phyloP scores from a whole-genome alignment of 2,888 invertebrate genomes.

The Drosophila prolongata region DNA sequence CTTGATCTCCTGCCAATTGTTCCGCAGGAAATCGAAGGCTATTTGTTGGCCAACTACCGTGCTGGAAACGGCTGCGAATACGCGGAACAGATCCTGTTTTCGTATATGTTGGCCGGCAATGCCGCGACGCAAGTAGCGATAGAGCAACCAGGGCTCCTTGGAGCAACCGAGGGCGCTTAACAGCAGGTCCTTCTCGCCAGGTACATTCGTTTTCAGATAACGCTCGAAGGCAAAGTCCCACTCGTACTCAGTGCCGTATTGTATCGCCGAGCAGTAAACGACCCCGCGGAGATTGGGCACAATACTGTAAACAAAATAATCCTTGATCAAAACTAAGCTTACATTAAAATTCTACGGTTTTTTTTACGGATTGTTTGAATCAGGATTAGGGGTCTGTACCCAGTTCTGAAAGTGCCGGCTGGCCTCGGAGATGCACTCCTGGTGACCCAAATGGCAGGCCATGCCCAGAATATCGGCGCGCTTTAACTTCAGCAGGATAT shows the following conservation, averaged over 20 bases:
- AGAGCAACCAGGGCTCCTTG: slow-evolving; percentile 91
- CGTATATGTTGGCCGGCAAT: slow-evolving; percentile 91
- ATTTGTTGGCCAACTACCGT: slow-evolving; percentile 93
- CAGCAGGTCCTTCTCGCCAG: slow-evolving; percentile 92
- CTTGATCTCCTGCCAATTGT: slow-evolving; percentile 90
- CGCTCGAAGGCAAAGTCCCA: slow-evolving; percentile 96
- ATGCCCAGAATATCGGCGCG: slow-evolving; percentile 89
- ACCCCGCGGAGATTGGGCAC: slow-evolving; percentile 92
- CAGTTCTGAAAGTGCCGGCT: slow-evolving; percentile 90
- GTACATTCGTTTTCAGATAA: slow-evolving; percentile 90
- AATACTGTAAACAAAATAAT: slow-evolving; percentile 86
- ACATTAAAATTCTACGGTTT: background rate
- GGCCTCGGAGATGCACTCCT: slow-evolving; percentile 90
- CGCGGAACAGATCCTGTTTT: slow-evolving; percentile 92
- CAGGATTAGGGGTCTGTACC: slow-evolving; percentile 90
- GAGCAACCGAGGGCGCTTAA: slow-evolving; percentile 93
- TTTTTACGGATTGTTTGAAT: slow-evolving; percentile 90
- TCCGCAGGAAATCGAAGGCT: slow-evolving; percentile 91
- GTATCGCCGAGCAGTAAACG: slow-evolving; percentile 94
- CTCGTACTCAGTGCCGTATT: slow-evolving; percentile 92
- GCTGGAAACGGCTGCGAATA: slow-evolving; percentile 90
- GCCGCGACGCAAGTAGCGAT: slow-evolving; percentile 89
- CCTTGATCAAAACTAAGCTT: background rate
- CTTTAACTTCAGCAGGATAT: slow-evolving; percentile 89
- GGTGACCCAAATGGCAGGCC: slow-evolving; percentile 91